These are phyloP conservation scores for Anoplopoma fimbria DNA, from an alignment of 2,113 vertebrate genomes.

Conservation along the genomic window DNA sequence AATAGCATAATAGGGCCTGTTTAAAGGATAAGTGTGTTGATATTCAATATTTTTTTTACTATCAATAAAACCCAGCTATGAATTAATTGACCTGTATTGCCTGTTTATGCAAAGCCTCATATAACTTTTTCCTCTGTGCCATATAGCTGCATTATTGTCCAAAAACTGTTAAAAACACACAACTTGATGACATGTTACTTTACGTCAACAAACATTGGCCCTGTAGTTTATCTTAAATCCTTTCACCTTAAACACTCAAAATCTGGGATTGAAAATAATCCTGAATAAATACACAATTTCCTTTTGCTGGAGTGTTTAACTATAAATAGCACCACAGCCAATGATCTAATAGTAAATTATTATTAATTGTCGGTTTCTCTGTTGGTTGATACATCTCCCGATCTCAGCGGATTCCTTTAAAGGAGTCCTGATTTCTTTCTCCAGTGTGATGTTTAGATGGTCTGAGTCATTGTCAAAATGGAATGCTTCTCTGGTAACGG, in stretches of 20 bases:
- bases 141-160: background rate
- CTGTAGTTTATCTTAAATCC: background rate
- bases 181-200: background rate
- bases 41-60: background rate
- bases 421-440: constrained; percentile 32
- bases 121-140: background rate
- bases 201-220: background rate
- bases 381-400: background rate
- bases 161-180: background rate
- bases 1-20: too few species aligned
- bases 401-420: constrained; percentile 37
- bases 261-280: background rate
- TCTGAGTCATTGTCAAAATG: constrained; percentile 51
- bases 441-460: constrained; percentile 33
- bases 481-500: constrained; percentile 40
- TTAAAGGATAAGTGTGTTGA: background rate
- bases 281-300: background rate
- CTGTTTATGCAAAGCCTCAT: background rate
- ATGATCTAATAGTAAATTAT: background rate
- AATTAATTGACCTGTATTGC: background rate
- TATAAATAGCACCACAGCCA: background rate
- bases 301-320: background rate
- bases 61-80: background rate
- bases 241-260: background rate
- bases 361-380: background rate